A percentile compares a stretch with the other conserved stretches of the same genome.
phyloP scores from a whole-genome alignment of 2,797 vertebrate genomes.

The Champsocephalus esox region DNA sequence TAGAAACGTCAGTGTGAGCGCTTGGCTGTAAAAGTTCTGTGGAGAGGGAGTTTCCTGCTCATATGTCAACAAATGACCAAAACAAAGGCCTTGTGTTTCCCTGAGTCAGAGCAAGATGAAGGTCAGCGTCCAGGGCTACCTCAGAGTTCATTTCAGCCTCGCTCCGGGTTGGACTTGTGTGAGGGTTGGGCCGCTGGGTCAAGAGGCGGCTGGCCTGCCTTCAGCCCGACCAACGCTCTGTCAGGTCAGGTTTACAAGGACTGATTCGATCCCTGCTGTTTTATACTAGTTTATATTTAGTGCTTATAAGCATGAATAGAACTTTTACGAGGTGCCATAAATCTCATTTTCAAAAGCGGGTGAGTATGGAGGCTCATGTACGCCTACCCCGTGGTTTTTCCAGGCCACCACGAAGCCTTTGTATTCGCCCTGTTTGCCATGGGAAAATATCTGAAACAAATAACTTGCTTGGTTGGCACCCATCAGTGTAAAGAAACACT shows the following conservation, averaged over 20 bases:
- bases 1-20: constrained; percentile 39
- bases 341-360: constrained; percentile 83
- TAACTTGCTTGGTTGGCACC: constrained; percentile 80
- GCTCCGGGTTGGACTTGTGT: constrained; percentile 21
- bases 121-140: constrained; percentile 52
- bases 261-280: constrained; percentile 57
- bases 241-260: constrained; percentile 68
- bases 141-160: constrained; percentile 41
- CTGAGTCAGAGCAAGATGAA: constrained; percentile 52
- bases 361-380: constrained; percentile 74
- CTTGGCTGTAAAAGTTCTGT: constrained; percentile 53
- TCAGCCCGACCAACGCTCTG: constrained; percentile 45
- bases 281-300: constrained; percentile 80
- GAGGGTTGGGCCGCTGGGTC: constrained; percentile 38
- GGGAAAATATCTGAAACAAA: constrained; percentile 88
- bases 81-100: constrained; percentile 73
- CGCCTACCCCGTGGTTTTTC: constrained; percentile 81
- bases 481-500: constrained; percentile 80
- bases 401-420: constrained; percentile 84
- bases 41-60: constrained; percentile 71
- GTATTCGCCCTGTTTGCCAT: constrained; percentile 80
- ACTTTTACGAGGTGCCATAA: constrained; percentile 85
- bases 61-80: constrained; percentile 72
- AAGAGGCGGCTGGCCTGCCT: constrained; percentile 24
- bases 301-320: constrained; percentile 79